Evolutionary conservation across 2,888 invertebrate species (phyloP).

Genomic region (Leucophora obtusa): DNA sequence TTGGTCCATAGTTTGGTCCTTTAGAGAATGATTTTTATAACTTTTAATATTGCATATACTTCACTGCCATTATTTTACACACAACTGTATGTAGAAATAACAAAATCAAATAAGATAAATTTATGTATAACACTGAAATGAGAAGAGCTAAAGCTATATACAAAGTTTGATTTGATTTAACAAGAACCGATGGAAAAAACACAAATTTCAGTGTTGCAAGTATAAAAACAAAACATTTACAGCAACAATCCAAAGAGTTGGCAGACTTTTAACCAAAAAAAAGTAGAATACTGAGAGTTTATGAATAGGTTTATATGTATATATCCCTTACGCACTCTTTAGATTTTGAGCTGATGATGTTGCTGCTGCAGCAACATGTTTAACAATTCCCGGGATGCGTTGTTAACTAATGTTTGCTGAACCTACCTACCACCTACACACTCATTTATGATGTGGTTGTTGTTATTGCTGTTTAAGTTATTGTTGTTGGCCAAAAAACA

Average conservation of each 20-base stretch:
- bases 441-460: constrained; percentile 50
- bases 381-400: constrained; percentile 62
- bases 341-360: constrained; percentile 18
- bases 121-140: constrained; percentile 4
- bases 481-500: constrained; percentile 25
- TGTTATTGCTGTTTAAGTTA: background rate
- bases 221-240: constrained; percentile 6
- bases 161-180: background rate
- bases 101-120: background rate
- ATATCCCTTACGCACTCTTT: constrained; percentile 47
- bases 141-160: background rate
- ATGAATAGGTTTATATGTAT: constrained; percentile 24
- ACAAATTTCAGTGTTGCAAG: constrained; percentile 3
- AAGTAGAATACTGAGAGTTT: constrained; percentile 14
- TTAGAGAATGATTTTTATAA: too few relatives aligned
- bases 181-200: background rate
- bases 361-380: constrained; percentile 26
- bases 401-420: constrained; percentile 43
- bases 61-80: too few relatives aligned
- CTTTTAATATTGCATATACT: too few relatives aligned
- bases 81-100: background rate
- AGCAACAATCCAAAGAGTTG: constrained; percentile 20
- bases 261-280: constrained; percentile 20
- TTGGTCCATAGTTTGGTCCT: too few relatives aligned
- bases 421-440: constrained; percentile 33